Conservation (phyloP, 2,888 invertebrate genomes). For the Allacma fusca region DNA sequence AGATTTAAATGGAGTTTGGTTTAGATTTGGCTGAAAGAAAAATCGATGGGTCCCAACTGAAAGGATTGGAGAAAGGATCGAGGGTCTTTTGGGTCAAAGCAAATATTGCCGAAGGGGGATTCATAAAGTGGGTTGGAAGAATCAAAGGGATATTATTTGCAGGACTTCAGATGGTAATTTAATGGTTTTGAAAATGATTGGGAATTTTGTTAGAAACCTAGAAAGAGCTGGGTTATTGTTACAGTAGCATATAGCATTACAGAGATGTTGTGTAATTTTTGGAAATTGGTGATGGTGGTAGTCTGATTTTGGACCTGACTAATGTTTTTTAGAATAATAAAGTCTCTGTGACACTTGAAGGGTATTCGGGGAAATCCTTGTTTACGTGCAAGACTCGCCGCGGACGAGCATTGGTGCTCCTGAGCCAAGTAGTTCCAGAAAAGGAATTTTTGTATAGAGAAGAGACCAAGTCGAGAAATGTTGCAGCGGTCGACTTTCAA, state of each 20-base stretch:
- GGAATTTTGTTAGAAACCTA: no score
- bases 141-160: not conserved
- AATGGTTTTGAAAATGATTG: no score
- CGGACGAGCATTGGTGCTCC: not conserved
- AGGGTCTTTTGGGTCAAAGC: slow-evolving; percentile 9
- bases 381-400: not conserved
- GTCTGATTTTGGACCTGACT: no score
- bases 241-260: no score
- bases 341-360: not conserved
- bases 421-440: not conserved
- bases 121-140: slow-evolving; percentile 5
- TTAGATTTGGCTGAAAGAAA: not conserved
- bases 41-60: not conserved
- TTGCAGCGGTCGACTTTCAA: no score
- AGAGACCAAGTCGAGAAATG: no score
- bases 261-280: no score
- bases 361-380: not conserved
- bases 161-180: not conserved
- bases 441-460: not conserved
- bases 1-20: no score
- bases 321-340: not conserved
- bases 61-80: not conserved
- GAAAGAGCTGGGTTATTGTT: no score
- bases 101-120: not conserved
- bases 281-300: no score